A percentile compares a stretch with the other conserved stretches of the same genome.
phyloP scores from a whole-genome alignment of 2,888 invertebrate genomes.

The Carterocephalus palaemon region DNA sequence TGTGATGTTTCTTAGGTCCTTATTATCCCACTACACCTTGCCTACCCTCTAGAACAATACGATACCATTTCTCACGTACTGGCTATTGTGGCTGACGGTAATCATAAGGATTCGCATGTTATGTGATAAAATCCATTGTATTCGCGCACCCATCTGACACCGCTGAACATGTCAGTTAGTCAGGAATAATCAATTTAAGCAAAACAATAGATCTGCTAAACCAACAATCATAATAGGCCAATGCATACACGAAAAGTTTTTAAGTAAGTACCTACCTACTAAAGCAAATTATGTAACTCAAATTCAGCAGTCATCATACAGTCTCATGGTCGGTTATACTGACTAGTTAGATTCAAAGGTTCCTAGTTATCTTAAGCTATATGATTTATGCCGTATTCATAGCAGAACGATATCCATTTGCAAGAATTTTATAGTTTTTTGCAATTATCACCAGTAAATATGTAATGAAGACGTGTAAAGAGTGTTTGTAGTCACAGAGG shows the following conservation, averaged over 20 bases:
- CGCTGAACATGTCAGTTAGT: conserved; percentile 31
- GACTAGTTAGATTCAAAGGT: too few relatives aligned
- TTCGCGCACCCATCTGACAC: conserved; percentile 46
- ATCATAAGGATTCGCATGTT: conserved; percentile 42
- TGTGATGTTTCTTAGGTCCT: not conserved
- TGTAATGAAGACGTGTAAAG: conserved; percentile 31
- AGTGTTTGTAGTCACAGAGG: conserved; percentile 40
- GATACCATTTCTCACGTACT: conserved; percentile 56
- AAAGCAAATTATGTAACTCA: too few relatives aligned
- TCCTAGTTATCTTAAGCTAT: too few relatives aligned
- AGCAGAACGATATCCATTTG: too few relatives aligned
- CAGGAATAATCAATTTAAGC: conserved; percentile 15
- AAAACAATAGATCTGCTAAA: conserved; percentile 17
- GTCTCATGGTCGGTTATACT: too few relatives aligned
- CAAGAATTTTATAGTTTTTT: too few relatives aligned
- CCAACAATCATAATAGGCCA: conserved; percentile 9
- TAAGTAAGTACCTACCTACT: too few relatives aligned
- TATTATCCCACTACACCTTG: conserved; percentile 8
- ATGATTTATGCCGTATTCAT: too few relatives aligned
- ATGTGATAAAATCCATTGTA: conserved; percentile 50
- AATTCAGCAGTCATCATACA: too few relatives aligned
- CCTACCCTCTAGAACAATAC: conserved; percentile 42
- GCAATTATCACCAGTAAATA: not conserved
- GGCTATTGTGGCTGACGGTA: conserved; percentile 29
- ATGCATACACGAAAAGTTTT: too few relatives aligned